Conservation (phyloP, 2,797 vertebrate species). For the Centropyge bicolor region DNA sequence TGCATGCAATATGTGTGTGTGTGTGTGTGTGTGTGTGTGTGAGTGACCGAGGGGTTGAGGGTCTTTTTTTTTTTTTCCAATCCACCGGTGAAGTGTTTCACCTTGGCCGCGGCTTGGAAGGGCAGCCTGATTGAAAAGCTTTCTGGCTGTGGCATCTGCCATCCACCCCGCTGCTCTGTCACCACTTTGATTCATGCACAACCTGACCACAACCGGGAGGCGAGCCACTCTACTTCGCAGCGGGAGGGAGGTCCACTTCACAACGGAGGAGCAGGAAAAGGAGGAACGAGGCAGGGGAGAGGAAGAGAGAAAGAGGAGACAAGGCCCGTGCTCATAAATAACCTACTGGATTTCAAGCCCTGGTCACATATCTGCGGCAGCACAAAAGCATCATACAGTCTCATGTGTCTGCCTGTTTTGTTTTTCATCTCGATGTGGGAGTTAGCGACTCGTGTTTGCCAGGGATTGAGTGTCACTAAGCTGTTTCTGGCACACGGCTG, state of each 20-base stretch:
- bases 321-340: constrained; percentile 68
- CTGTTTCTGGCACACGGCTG: constrained; percentile 66
- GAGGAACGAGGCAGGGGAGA: constrained; percentile 30
- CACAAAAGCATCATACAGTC: constrained; percentile 49
- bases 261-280: constrained; percentile 68
- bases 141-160: constrained; percentile 88
- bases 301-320: constrained; percentile 18
- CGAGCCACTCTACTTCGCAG: constrained; percentile 76
- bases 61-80: constrained; percentile 43
- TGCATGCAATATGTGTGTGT: constrained; percentile 28
- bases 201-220: constrained; percentile 78
- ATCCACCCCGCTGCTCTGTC: constrained; percentile 87
- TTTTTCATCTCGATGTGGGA: constrained; percentile 61
- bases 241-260: constrained; percentile 74
- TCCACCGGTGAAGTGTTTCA: constrained; percentile 81
- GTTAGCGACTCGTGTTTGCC: constrained; percentile 55
- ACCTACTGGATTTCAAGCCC: constrained; percentile 45
- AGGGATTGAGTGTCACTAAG: constrained; percentile 67
- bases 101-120: constrained; percentile 87
- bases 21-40: constrained; percentile 45
- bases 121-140: constrained; percentile 90
- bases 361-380: constrained; percentile 40
- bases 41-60: constrained; percentile 57
- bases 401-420: constrained; percentile 59
- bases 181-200: constrained; percentile 87